Evolutionary conservation across 2,113 vertebrate species (phyloP).

Genomic region (Pantherophis guttatus): DNA sequence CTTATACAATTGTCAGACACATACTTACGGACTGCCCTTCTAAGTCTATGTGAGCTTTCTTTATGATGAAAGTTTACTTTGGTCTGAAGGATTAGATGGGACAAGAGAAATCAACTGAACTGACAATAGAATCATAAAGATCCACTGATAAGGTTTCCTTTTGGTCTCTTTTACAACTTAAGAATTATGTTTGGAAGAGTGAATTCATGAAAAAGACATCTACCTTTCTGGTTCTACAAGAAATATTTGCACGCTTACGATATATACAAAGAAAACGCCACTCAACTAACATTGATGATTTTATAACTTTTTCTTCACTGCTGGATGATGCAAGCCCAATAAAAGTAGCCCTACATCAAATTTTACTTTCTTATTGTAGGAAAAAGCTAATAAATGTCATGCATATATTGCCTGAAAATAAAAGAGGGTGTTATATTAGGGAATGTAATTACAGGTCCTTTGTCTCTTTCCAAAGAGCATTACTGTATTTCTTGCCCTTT

Average conservation of each 20-base stretch:
- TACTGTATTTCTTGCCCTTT: background rate
- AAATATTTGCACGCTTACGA: background rate
- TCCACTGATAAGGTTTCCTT: background rate
- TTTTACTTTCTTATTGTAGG: background rate
- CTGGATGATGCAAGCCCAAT: background rate
- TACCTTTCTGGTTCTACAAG: background rate
- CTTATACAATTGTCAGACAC: fast-evolving
- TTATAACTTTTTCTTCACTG: background rate
- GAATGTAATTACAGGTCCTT: background rate
- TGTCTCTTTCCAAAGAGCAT: background rate
- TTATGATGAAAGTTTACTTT: background rate
- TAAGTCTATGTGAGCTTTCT: fast-evolving
- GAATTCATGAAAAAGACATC: background rate
- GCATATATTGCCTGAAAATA: background rate
- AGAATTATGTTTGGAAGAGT: background rate
- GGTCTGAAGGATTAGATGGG: background rate
- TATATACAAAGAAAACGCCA: background rate
- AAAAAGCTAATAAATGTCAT: background rate
- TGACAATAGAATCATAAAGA: conserved; percentile 29
- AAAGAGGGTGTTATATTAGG: background rate
- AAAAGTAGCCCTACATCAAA: background rate
- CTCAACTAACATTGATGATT: background rate
- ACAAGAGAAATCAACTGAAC: background rate
- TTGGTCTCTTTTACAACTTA: background rate
- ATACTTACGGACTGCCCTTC: background rate